A percentile compares a stretch with the other conserved stretches of the same genome.
Evolutionary conservation across 37 sponge, comb jelly and placozoan species (phyloP).

Genomic region (Theonella swinhoei): DNA sequence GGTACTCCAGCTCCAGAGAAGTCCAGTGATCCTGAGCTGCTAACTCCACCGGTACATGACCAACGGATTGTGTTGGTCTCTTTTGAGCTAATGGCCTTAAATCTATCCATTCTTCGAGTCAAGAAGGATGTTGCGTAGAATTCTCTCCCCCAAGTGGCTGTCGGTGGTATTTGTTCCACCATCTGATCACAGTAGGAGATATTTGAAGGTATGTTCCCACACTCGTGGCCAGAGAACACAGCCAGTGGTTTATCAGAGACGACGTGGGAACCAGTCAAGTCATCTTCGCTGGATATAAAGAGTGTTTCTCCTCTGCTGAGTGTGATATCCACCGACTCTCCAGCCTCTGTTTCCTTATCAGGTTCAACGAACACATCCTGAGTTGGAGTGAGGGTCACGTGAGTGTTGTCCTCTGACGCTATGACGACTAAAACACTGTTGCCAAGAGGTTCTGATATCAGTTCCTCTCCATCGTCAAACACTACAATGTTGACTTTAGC

Average conservation of each 20-base stretch:
- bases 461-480: background rate
- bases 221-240: constrained; percentile 51
- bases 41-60: constrained; percentile 1
- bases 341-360: background rate
- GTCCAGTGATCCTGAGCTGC: background rate
- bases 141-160: constrained; percentile 49
- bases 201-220: constrained; percentile 32
- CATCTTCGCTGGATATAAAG: constrained; percentile 24
- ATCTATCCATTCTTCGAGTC: constrained; percentile 1
- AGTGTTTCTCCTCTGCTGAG: background rate
- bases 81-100: constrained; percentile 28
- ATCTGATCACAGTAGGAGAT: constrained; percentile 39
- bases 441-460: background rate
- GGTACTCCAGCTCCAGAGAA: constrained; percentile 1
- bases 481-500: background rate
- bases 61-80: background rate
- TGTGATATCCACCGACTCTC: background rate
- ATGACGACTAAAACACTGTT: constrained; percentile 45
- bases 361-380: background rate
- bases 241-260: constrained; percentile 45
- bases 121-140: constrained; percentile 35
- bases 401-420: constrained; percentile 9
- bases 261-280: constrained; percentile 44
- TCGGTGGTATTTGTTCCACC: constrained; percentile 56
- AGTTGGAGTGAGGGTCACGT: constrained; percentile 36